Percentiles rank a stretch among this genome's conserved stretches.
Evolutionary conservation across 2,113 vertebrate species (phyloP).

Genomic region (Cardinalis cardinalis): DNA sequence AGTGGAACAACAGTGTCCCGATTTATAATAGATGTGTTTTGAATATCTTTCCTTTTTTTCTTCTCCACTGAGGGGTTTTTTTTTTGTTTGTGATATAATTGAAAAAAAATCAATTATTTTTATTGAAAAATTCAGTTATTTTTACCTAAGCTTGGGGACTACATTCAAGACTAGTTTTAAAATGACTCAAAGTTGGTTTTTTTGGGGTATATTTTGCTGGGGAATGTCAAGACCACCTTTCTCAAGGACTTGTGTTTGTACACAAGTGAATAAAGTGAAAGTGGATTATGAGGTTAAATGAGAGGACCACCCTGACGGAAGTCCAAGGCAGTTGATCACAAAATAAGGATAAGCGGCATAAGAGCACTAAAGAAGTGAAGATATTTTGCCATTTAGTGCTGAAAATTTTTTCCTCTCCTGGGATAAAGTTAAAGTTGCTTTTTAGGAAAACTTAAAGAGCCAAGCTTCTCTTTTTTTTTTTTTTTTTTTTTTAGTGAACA

Average conservation of each 20-base stretch:
- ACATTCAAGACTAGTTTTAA: not conserved
- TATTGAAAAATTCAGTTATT: not conserved
- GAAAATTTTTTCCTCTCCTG: not conserved
- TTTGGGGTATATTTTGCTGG: not conserved
- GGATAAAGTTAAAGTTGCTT: not conserved
- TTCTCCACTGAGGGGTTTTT: not conserved
- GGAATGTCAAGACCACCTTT: not conserved
- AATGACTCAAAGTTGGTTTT: not conserved
- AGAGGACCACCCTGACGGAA: not conserved
- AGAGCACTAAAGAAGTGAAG: not conserved
- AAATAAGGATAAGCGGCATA: not conserved
- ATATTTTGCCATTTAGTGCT: not conserved
- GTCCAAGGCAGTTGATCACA: not conserved
- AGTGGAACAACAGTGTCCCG: not conserved
- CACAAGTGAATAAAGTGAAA: not conserved
- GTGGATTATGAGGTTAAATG: not conserved
- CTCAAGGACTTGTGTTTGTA: not conserved
- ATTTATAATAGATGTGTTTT: not conserved
- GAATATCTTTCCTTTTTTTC: not conserved
- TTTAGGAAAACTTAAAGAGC: not conserved
- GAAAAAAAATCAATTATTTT: not conserved
- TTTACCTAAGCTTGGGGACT: not conserved
- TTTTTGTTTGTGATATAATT: not conserved
- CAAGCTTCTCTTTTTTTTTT: not conserved
- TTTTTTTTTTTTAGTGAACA: not conserved